Conservation (phyloP, 1,140 invertebrate genomes). For the Physella acuta region DNA sequence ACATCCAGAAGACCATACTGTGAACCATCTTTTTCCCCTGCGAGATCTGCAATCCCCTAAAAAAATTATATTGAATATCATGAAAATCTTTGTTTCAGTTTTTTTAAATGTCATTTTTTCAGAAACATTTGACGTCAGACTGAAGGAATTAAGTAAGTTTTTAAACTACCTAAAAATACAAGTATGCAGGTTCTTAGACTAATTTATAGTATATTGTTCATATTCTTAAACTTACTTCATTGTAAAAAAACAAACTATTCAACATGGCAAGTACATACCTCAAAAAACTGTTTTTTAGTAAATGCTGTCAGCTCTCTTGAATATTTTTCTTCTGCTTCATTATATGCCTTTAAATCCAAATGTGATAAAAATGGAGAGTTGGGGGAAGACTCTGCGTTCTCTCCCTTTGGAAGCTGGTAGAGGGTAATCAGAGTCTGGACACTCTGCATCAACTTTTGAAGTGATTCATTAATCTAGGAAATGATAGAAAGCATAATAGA, state of each 20-base stretch:
- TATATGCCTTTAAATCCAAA: conserved; percentile 37
- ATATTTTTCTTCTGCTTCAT: conserved; percentile 43
- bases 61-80: too few relatives aligned
- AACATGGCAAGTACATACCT: conserved; percentile 32
- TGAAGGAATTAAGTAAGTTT: too few relatives aligned
- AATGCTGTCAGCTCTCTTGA: conserved; percentile 43
- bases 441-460: conserved; percentile 39
- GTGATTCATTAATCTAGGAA: conserved; percentile 41
- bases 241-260: not conserved
- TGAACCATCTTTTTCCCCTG: conserved; percentile 44
- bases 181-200: too few relatives aligned
- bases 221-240: too few relatives aligned
- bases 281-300: conserved; percentile 54
- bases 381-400: too few relatives aligned
- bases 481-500: too few relatives aligned
- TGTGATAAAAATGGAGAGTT: conserved; percentile 47
- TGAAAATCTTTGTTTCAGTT: too few relatives aligned
- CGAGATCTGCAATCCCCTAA: conserved; percentile 52
- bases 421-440: conserved; percentile 35
- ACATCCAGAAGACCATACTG: conserved; percentile 52
- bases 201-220: too few relatives aligned
- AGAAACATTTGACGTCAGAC: too few relatives aligned
- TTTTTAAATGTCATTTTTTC: too few relatives aligned
- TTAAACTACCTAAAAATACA: too few relatives aligned
- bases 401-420: conserved; percentile 33